Percentiles rank a stretch among this genome's conserved stretches.
Evolutionary conservation across 2,113 vertebrate genomes (phyloP).

Genomic region (Cygnus atratus): DNA sequence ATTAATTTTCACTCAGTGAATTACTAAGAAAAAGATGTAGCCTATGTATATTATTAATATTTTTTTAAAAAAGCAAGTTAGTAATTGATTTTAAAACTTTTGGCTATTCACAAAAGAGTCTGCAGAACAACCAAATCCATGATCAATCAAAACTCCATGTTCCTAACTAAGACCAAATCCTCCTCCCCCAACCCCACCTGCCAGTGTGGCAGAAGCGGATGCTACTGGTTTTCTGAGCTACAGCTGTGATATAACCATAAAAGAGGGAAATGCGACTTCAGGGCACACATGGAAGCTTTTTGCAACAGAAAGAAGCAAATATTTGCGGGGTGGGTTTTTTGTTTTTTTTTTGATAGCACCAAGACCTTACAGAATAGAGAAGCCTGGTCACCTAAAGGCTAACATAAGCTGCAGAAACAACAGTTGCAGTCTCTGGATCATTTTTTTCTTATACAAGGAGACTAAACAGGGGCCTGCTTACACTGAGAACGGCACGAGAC

Average conservation of each 20-base stretch:
- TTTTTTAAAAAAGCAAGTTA: not conserved
- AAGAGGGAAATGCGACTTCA: not conserved
- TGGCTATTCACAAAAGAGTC: not conserved
- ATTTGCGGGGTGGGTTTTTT: not conserved
- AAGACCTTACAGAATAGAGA: not conserved
- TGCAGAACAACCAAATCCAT: not conserved
- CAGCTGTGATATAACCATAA: not conserved
- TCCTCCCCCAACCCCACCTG: not conserved
- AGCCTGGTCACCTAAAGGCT: not conserved
- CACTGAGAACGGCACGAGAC: not conserved
- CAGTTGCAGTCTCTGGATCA: not conserved
- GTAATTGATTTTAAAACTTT: not conserved
- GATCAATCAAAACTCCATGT: not conserved
- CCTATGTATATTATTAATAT: not conserved
- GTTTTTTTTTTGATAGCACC: not conserved
- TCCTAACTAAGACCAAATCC: not conserved
- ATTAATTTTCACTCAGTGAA: not conserved
- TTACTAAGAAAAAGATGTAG: not conserved
- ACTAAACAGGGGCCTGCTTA: not conserved
- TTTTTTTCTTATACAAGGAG: not conserved
- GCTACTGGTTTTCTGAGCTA: not conserved
- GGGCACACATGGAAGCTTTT: not conserved
- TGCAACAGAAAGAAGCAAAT: not conserved
- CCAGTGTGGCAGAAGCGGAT: not conserved
- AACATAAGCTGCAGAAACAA: not conserved